Evolutionary conservation across 2,113 vertebrate genomes (phyloP), one percentile per base, ranked within the genome.

Genomic region (Pedetes capensis): DNA sequence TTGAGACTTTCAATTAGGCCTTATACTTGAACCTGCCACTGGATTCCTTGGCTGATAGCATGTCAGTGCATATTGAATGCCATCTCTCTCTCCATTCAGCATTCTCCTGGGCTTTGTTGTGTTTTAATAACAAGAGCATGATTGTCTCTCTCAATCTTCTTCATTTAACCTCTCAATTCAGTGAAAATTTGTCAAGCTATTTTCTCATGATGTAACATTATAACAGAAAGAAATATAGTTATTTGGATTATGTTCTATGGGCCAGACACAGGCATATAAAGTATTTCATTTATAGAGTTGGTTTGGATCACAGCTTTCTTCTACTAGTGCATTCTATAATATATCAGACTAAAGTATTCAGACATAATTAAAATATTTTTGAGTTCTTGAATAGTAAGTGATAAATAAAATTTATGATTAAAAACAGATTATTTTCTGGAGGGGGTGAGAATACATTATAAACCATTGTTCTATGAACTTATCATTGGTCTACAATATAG

Each of bases 381-480:
- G 39, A 57, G 63, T 69, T 61, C 32, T 89, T 71, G 27, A 69
- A 57, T 57, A 92, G 39, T 89, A 63, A 83, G 13, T 95, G 12
- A 66, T 75, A 75, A 84, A 76, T n/a, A 84, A 76, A 91, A 92
- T 82, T 47, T 39, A 94, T 39, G 5, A 71, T 93, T 75, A 80
- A 93, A 84, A 94, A 49, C 11, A 51, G 64, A 66, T 85, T 76
- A 17, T 87, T 96, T 94, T 80, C 69, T 59, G 71, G 3, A 61
- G 29, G n/a, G n/a, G 14, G 12, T 39, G 53, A 47, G 85, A 47
- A 49, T 85, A 37, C 37, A 53, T 81, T 85, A 34, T 81, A 78
- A 91, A 78, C 13, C 32, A 66, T 57, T 75, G 7, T 95, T 88
- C 42, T 92, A 95, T 61, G 25, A 94, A 96, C 64, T 90, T 92